phyloP scores from a whole-genome alignment of 92 coral and sea anemone species.

The Bergia puertoricense region DNA sequence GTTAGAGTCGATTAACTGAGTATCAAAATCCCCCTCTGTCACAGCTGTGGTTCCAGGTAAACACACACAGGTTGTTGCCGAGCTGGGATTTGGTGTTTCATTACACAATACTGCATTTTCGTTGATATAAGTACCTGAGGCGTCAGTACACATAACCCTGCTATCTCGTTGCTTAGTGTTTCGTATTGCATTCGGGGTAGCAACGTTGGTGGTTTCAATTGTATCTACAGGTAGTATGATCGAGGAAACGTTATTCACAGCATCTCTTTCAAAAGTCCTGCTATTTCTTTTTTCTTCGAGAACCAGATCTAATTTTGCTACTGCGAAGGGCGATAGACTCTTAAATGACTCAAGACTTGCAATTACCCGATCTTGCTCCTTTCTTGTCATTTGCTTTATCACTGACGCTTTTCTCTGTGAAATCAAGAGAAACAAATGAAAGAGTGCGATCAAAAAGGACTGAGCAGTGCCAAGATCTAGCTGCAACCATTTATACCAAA shows the following conservation, averaged over 20 bases:
- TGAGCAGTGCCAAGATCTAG: too few species aligned
- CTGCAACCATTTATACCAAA: too few species aligned
- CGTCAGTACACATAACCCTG: not conserved
- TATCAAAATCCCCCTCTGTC: not conserved
- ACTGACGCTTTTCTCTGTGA: slow-evolving; percentile 24
- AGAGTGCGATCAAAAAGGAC: not conserved
- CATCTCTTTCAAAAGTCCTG: not conserved
- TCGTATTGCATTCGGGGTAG: not conserved
- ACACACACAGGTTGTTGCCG: not conserved
- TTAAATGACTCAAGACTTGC: slow-evolving; percentile 2
- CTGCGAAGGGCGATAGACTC: slow-evolving; percentile 21
- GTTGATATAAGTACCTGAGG: not conserved
- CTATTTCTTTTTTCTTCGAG: not conserved
- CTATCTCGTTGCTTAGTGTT: not conserved
- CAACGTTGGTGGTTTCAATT: not conserved
- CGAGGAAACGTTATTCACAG: not conserved
- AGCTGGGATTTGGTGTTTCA: slow-evolving; percentile 14
- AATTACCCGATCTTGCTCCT: not conserved
- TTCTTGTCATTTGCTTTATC: slow-evolving; percentile 23
- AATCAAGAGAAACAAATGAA: not conserved
- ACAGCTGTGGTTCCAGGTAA: not conserved
- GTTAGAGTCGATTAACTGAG: not conserved
- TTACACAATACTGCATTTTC: slow-evolving; percentile 22
- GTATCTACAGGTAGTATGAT: not conserved
- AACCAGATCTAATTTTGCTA: slow-evolving; percentile 17